Conservation (phyloP, 2,113 vertebrate species). For the Xenotilapia leptura region DNA sequence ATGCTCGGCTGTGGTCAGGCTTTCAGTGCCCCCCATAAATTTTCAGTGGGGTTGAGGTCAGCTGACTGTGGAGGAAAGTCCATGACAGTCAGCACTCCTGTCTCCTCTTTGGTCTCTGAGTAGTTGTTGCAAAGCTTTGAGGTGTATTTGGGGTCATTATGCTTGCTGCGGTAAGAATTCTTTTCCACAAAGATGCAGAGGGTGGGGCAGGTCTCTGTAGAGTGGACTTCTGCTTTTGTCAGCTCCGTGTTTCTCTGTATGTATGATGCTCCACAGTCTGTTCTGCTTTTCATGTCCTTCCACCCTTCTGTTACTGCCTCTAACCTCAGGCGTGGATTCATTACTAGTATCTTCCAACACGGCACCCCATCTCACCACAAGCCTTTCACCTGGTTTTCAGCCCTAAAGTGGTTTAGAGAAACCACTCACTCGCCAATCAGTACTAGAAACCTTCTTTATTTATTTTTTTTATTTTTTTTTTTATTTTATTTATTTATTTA, state of each 20-base stretch:
- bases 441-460: background rate
- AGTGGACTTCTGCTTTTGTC: background rate
- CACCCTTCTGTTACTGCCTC: background rate
- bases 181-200: background rate
- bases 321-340: background rate
- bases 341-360: background rate
- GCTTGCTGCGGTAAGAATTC: background rate
- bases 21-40: background rate
- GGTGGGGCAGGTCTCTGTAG: background rate
- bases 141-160: background rate
- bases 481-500: no score
- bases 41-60: background rate
- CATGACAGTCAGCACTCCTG: background rate
- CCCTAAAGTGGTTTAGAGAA: background rate
- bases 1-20: background rate
- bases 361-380: background rate
- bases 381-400: background rate
- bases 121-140: background rate
- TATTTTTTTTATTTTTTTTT: no score
- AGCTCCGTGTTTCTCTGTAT: background rate
- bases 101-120: background rate
- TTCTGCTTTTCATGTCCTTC: background rate
- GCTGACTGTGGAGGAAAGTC: background rate
- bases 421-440: background rate
- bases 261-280: background rate